These are phyloP conservation scores for Prunella fulvescens DNA, from an alignment of 2,113 vertebrate genomes.

Conservation along the genomic window DNA sequence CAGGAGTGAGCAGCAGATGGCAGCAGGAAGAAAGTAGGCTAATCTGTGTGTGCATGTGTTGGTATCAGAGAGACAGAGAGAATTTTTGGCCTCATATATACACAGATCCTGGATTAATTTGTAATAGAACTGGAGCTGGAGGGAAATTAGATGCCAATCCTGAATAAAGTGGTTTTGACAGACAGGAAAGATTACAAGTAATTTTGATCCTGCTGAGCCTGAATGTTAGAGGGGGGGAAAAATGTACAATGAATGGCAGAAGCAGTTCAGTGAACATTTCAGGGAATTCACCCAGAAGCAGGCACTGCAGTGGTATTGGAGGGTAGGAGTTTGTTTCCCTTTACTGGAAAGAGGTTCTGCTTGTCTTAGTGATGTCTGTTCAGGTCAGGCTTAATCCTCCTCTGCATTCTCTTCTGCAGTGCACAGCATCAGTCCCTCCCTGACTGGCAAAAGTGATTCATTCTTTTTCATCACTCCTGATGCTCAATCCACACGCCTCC, in stretches of 20 bases:
- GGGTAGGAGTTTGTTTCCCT: background rate
- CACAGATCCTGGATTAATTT: constrained; percentile 41
- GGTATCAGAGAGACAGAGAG: background rate
- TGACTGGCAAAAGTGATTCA: background rate
- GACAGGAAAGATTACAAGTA: constrained; percentile 56
- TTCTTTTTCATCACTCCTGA: background rate
- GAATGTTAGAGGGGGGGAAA: background rate
- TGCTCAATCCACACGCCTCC: background rate
- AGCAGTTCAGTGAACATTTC: constrained; percentile 2
- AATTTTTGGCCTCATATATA: constrained; percentile 24
- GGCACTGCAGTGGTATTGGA: background rate
- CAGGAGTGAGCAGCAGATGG: constrained; percentile 17
- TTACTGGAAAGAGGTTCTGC: background rate
- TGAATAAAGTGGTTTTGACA: constrained; percentile 63
- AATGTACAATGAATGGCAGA: background rate
- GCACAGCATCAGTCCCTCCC: background rate
- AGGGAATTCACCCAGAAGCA: background rate
- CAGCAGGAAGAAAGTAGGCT: background rate
- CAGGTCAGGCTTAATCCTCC: background rate
- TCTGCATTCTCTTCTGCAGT: background rate
- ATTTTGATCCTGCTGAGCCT: constrained; percentile 43
- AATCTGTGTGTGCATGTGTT: background rate
- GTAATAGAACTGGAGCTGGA: constrained; percentile 50
- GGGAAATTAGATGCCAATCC: constrained; percentile 54
- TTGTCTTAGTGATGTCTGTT: background rate